A percentile compares a stretch with the other conserved stretches of the same genome.
These are phyloP conservation scores for Vidua chalybeata DNA, from an alignment of 2,113 vertebrate genomes.

Conservation along the genomic window DNA sequence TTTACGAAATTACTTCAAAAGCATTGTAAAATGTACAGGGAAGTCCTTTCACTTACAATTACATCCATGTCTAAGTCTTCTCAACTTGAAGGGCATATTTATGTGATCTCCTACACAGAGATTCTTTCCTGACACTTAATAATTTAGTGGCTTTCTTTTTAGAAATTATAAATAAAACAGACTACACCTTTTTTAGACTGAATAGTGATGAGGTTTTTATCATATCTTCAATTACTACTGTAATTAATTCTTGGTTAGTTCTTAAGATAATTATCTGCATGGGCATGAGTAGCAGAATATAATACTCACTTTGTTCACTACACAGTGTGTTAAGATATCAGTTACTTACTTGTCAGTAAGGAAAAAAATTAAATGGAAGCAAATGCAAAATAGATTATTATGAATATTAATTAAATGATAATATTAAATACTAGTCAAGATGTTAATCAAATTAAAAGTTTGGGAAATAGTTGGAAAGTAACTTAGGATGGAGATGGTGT, in stretches of 20 bases:
- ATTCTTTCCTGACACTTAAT: not conserved
- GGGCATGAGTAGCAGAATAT: not conserved
- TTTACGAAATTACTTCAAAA: not conserved
- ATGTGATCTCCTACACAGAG: not conserved
- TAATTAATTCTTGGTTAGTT: not conserved
- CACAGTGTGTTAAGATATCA: not conserved
- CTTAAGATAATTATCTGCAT: not conserved
- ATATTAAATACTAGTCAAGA: not conserved
- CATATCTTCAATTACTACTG: not conserved
- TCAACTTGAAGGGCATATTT: not conserved
- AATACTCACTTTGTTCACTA: not conserved
- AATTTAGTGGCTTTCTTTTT: not conserved
- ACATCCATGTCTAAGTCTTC: not conserved
- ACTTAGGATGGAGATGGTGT: not conserved
- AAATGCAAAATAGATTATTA: not conserved
- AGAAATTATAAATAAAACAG: not conserved
- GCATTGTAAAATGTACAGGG: not conserved
- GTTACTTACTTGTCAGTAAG: not conserved
- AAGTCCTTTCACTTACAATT: not conserved
- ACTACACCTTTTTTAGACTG: not conserved
- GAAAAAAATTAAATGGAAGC: not conserved
- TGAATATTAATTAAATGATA: not conserved
- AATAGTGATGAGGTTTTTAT: not conserved
- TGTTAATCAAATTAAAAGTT: not conserved
- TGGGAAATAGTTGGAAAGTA: not conserved